Conservation (phyloP, 2,797 vertebrate genomes). For the Eulemur mongoz region DNA sequence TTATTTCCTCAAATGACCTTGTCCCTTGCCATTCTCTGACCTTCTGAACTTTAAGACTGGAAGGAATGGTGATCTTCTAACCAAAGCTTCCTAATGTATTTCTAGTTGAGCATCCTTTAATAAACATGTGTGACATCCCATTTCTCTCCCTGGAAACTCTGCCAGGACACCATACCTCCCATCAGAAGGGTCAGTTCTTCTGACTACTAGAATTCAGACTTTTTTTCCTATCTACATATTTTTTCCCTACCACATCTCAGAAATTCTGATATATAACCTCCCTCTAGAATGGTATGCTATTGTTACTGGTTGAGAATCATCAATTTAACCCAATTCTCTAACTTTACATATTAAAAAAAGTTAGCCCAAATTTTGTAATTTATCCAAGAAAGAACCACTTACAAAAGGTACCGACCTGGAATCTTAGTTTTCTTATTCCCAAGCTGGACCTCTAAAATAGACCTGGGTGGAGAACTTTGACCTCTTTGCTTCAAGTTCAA, state of each 20-base stretch:
- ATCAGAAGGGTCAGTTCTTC: neutral
- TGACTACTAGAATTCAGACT: neutral
- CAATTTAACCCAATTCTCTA: neutral
- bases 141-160: neutral
- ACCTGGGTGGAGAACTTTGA: neutral
- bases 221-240: neutral
- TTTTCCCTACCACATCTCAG: neutral
- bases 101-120: neutral
- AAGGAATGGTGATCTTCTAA: neutral
- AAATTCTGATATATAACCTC: neutral
- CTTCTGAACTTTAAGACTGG: neutral
- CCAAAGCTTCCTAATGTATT: neutral
- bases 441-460: neutral
- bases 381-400: neutral
- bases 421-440: neutral
- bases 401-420: neutral
- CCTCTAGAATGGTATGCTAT: neutral
- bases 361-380: neutral
- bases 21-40: neutral
- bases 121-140: neutral
- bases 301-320: neutral
- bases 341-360: neutral
- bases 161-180: neutral
- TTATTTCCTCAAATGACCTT: slow-evolving; percentile 3
- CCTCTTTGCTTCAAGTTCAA: neutral